Conservation (phyloP, 2,797 vertebrate genomes). For the Anguilla anguilla region DNA sequence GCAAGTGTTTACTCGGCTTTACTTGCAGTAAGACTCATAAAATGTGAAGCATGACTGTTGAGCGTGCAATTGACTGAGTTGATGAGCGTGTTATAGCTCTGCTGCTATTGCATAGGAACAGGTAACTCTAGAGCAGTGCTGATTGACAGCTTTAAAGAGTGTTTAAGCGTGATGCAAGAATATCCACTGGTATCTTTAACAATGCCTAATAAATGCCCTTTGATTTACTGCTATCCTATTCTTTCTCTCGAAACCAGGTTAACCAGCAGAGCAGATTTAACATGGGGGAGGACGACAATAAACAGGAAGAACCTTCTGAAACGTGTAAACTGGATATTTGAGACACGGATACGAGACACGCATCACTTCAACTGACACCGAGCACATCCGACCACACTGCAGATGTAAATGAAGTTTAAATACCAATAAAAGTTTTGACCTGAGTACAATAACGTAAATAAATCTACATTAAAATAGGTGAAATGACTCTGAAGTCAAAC, state of each 20-base stretch:
- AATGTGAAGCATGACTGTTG: neutral
- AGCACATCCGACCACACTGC: neutral
- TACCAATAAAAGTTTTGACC: neutral
- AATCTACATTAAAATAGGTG: neutral
- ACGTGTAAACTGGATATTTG: neutral
- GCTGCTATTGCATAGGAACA: neutral
- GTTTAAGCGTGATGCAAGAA: neutral
- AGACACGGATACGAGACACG: neutral
- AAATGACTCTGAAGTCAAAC: neutral
- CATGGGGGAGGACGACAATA: neutral
- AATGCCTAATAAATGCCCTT: neutral
- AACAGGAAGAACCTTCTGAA: neutral
- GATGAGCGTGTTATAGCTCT: neutral
- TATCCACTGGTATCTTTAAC: neutral
- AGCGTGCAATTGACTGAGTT: neutral
- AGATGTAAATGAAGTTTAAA: neutral
- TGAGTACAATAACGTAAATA: neutral
- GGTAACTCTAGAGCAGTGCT: neutral
- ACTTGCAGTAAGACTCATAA: neutral
- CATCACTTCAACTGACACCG: neutral
- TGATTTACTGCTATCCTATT: neutral
- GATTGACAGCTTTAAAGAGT: neutral
- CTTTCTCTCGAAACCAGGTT: neutral
- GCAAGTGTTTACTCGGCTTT: neutral
- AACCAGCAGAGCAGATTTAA: slow-evolving; percentile 11